phyloP scores from a whole-genome alignment of 2,888 invertebrate species.

The Caenorhabditis drosophilae region DNA sequence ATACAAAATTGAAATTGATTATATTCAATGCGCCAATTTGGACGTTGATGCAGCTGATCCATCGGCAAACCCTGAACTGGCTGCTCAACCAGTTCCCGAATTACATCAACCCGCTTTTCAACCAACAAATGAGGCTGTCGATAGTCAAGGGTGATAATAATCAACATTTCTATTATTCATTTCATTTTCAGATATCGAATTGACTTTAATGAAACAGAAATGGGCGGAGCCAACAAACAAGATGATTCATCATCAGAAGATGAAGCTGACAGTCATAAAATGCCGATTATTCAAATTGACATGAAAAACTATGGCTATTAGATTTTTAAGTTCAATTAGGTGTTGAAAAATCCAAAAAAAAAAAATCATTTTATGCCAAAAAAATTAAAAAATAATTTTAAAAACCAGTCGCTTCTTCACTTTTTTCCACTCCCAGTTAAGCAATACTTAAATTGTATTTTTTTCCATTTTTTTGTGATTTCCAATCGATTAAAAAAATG shows the following conservation, averaged over 20 bases:
- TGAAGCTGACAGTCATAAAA: conserved; percentile 59
- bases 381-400: too few species aligned
- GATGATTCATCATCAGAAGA: conserved; percentile 53
- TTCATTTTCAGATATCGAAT: conserved; percentile 60
- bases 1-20: conserved; percentile 75
- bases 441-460: too few species aligned
- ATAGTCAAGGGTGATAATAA: conserved; percentile 23
- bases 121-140: conserved; percentile 12
- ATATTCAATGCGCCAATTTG: conserved; percentile 66
- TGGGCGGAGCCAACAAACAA: conserved; percentile 21
- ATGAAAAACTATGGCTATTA: conserved; percentile 69
- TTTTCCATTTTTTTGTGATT: too few species aligned
- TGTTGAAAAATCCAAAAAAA: too few species aligned
- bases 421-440: too few species aligned
- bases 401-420: too few species aligned
- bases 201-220: conserved; percentile 56
- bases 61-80: conserved; percentile 50
- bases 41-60: conserved; percentile 59
- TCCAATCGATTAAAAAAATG: too few species aligned
- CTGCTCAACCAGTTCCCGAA: conserved; percentile 45
- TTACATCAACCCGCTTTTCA: conserved; percentile 59
- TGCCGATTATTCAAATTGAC: conserved; percentile 67
- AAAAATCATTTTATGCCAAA: too few species aligned
- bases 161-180: neutral
- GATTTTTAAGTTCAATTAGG: neutral